These are phyloP conservation scores for Onychorhynchus coronatus DNA, from an alignment of 2,113 vertebrate genomes.

Conservation along the genomic window DNA sequence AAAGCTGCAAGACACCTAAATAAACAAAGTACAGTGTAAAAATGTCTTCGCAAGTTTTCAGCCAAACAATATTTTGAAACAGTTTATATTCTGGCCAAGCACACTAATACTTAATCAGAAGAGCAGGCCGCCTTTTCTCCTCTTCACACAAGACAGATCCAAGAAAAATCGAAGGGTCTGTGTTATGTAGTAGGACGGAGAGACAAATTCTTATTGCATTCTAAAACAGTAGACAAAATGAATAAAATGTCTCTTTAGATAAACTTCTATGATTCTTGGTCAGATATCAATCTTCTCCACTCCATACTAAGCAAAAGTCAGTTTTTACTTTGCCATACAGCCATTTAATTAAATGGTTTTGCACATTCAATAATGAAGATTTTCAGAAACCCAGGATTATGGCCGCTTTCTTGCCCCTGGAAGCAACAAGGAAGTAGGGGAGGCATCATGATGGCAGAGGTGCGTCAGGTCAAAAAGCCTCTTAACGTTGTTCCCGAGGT, in stretches of 20 bases:
- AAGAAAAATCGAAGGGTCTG: neutral
- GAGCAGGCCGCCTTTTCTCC: neutral
- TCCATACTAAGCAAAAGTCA: neutral
- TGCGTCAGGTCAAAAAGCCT: neutral
- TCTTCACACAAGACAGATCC: constrained; percentile 14
- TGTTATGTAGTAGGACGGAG: neutral
- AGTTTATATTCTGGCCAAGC: constrained; percentile 29
- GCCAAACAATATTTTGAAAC: constrained; percentile 28
- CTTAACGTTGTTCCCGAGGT: neutral
- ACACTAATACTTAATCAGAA: constrained; percentile 6
- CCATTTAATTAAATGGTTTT: neutral
- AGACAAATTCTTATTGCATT: neutral
- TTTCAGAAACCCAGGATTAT: neutral
- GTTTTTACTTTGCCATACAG: neutral
- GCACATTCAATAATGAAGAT: neutral
- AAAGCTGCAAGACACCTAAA: constrained; percentile 50
- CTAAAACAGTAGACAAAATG: neutral
- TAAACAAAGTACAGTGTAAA: constrained; percentile 56
- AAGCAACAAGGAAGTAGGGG: neutral
- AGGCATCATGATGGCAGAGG: neutral
- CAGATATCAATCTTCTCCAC: neutral
- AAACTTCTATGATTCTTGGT: neutral
- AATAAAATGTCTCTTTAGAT: neutral
- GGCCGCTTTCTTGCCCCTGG: neutral
- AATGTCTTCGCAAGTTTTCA: constrained; percentile 1